These are phyloP conservation scores for Musca domestica DNA, from an alignment of 1,140 invertebrate genomes.

Conservation along the genomic window DNA sequence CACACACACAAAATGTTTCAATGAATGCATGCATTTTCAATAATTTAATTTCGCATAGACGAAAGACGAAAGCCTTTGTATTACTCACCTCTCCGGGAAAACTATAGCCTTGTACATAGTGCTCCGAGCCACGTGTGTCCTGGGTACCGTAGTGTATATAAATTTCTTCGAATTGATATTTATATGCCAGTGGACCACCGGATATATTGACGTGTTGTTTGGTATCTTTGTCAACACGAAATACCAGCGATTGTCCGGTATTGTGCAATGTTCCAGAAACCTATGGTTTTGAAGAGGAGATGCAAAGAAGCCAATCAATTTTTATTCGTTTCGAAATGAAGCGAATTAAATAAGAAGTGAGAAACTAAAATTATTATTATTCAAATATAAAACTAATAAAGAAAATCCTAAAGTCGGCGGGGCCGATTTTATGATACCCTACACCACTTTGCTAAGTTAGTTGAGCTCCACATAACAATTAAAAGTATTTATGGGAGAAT, in stretches of 20 bases:
- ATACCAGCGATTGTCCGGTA: constrained; percentile 87
- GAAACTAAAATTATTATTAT: too few species aligned
- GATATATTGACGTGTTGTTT: constrained; percentile 87
- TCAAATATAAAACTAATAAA: too few species aligned
- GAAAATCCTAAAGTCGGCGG: too few species aligned
- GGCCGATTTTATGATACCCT: too few species aligned
- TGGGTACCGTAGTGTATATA: constrained; percentile 91
- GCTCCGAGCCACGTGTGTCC: constrained; percentile 86
- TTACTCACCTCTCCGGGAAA: constrained; percentile 89
- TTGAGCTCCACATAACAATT: too few species aligned
- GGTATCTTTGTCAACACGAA: constrained; percentile 82
- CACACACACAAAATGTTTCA: not conserved
- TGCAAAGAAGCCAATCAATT: too few species aligned
- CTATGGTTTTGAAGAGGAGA: constrained; percentile 60
- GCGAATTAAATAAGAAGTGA: too few species aligned
- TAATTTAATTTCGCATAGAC: not conserved
- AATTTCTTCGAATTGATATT: constrained; percentile 91
- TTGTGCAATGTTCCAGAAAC: constrained; percentile 84
- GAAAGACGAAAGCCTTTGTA: not conserved
- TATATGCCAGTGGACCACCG: constrained; percentile 92
- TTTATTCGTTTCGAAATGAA: too few species aligned
- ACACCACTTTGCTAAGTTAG: too few species aligned
- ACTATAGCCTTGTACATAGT: constrained; percentile 86
- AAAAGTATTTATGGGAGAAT: too few species aligned
- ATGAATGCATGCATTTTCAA: not conserved